Base-by-base conservation (phyloP, 2,113 vertebrate species). In the Oreamnos americanus region DNA sequence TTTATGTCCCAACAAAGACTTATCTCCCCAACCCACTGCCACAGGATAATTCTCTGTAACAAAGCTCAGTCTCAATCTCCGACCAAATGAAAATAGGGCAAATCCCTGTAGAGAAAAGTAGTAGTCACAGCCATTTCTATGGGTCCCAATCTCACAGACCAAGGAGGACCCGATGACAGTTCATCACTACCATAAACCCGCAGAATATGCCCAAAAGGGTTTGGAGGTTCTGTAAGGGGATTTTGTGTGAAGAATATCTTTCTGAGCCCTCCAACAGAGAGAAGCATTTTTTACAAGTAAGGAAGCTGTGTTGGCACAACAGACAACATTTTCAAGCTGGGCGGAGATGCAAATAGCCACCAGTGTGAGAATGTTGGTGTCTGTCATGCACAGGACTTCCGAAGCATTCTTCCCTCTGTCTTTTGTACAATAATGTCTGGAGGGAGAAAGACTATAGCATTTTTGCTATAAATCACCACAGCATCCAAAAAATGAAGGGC, bases 281-380 rank as follows among this genome's bases (percentile, higher is more conserved):
- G 89, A 91, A 97, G 98, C 89, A 57, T 95, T 98, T 98, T 97
- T 98, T 97, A 98, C 98, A 98, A 98, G 98, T 85, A 58, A 95
- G 90, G 98, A 98, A 98, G 97, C 98, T 98, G 97, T 96, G 98
- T 96, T 98, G 96, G 96, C 97, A 98, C 97, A 98, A 98, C 97
- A 81, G 95, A 98, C 93, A 96, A 98, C 98, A 98, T 98, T 97
- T 97, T 98, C 98, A 98, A 98, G 97, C 98, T 98, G 98, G 90
- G 98, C 53, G 7, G 47, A 96, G 93, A 98, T 97, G 97, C 96
- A 98, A 98, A 98, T 98, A 93, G 96, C 91, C 96, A 95, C 91
- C 83, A 87, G 87, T 76, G 93, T 87, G 92, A 97, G 87, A 96
- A 92, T 78, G 83, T 23, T 49, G 81, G 79, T 78, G 96, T 88